Evolutionary conservation across 2,797 vertebrate species (phyloP), one percentile per base, ranked within the genome.

Genomic region (Leptatherina wallacei): DNA sequence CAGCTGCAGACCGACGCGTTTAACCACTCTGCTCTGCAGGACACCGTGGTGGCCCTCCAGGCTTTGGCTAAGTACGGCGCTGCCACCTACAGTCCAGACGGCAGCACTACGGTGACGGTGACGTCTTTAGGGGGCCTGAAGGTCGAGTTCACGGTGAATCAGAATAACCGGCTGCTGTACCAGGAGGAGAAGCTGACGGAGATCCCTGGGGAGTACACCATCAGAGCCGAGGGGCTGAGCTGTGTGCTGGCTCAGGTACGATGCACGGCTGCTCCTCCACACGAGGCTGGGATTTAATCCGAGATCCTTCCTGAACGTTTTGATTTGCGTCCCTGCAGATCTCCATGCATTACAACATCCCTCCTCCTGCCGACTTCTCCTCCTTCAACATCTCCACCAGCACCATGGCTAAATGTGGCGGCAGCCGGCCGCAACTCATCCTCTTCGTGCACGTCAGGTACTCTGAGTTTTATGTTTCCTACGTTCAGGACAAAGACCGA

Each of bases 41-140:
- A 97, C 78, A 97, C 96, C 0, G 95, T 98, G 40, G 95, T 96
- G 73, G 96, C 95, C 73, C 95, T 98, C 47, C 96, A 98, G 88
- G 96, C 96, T 2, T 89, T 98, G 73, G 90, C 96, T 7, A 92
- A 92, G 52, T 97, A 96, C 24, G 95, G 93, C 27, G 65, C 91
- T 6, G 89, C 86, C 77, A 95, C 92, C 71, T 96, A 94, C 69
- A 93, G 79, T 12, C 82, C 80, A 0, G 92, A 93, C 3, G 94
- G 94, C 54, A 71, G 62, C 13, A 83, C 94, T 57, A 83, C 67
- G 0, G 92, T 96, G 38, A 89, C 59, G 4, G 91, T 96, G 77
- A 92, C 86, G 1, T 93, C 94, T 1, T 36, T 85, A 1, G 83
- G 90, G 36, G 92, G 86, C 12, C 88, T 92, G 86, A 88, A 73